A percentile compares a stretch with the other conserved stretches of the same genome.
phyloP scores from a whole-genome alignment of 2,113 vertebrate genomes.

The Polypterus senegalus region DNA sequence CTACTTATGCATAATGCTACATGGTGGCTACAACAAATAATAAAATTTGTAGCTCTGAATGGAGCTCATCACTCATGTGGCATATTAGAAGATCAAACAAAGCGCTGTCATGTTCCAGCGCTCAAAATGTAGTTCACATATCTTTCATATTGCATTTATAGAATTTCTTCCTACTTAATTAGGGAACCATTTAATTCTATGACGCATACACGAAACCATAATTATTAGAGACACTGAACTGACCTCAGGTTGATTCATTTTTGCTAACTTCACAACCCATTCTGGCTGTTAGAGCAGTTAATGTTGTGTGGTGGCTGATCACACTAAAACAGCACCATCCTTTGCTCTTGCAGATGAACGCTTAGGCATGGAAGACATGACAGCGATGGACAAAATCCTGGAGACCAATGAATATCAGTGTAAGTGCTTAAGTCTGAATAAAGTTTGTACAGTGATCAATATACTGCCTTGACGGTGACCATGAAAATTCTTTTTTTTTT shows the following conservation, averaged over 20 bases:
- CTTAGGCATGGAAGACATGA: slow-evolving; percentile 20
- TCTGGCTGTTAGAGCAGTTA: neutral
- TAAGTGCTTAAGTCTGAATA: slow-evolving; percentile 13
- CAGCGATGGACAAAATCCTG: slow-evolving; percentile 52
- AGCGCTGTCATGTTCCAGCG: too few species aligned
- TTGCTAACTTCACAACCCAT: slow-evolving; percentile 2
- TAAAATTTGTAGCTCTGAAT: too few species aligned
- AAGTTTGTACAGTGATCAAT: too few species aligned
- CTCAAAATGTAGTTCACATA: too few species aligned
- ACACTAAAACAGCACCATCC: slow-evolving; percentile 10
- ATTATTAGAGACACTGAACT: neutral
- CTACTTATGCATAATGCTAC: too few species aligned
- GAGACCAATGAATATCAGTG: slow-evolving; percentile 42
- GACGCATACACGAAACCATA: neutral
- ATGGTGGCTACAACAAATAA: too few species aligned
- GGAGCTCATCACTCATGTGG: too few species aligned
- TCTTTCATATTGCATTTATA: too few species aligned
- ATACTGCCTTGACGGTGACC: neutral
- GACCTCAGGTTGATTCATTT: neutral
- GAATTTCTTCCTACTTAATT: too few species aligned
- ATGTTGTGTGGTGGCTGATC: neutral
- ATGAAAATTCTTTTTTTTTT: neutral
- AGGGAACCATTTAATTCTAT: neutral
- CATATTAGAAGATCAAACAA: too few species aligned
- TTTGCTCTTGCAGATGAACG: slow-evolving; percentile 23